Evolutionary conservation across 2,113 vertebrate genomes (phyloP), one percentile per base, ranked within the genome.

Genomic region (Hypanus sabinus): DNA sequence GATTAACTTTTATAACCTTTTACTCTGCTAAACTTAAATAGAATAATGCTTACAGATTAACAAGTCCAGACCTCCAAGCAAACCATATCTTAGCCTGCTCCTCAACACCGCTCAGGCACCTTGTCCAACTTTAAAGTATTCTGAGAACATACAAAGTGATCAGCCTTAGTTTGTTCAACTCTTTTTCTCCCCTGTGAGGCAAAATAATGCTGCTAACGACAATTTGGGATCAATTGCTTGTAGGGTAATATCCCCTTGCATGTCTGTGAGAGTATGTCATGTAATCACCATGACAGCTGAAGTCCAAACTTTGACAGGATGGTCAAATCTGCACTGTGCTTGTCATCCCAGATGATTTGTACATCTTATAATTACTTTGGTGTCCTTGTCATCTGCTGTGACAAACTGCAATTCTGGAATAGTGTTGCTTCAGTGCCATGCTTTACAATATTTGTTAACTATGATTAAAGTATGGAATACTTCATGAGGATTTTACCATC

Each of bases 351-450:
- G 88, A 92, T 92, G 65, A 92, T 92, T 92, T 92, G 18, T 70
- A 38, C 20, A 70, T 22, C 88, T 92, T 92, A 70, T 92, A 92
- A 92, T 70, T 70, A 18, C 70, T 36, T 71, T 70, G n/a, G 60
- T 92, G 88, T 70, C 60, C 88, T 92, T 92, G 88, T 38, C 88
- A 71, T 92, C 65, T 92, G 88, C 62, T 24, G 62, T 92, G 88
- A 71, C 87, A 91, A 92, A 71, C 62, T 92, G 80, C 6, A 36
- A 65, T 91, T 91, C 87, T 16, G 14, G 87, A 33, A 62, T 55
- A 30, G 30, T 60, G 55, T 27, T 87, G 46, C 55, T 87, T 24
- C 27, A 87, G 46, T 62, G 83, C 83, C 27, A 62, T 24, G 27
- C 60, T 30, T 60, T 68, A 7, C 38, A 90, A 65, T 90, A 33